Percentiles rank a stretch among this genome's conserved stretches.
Conservation (phyloP, 2,888 invertebrate species). For the Ophioninae sp. region DNA sequence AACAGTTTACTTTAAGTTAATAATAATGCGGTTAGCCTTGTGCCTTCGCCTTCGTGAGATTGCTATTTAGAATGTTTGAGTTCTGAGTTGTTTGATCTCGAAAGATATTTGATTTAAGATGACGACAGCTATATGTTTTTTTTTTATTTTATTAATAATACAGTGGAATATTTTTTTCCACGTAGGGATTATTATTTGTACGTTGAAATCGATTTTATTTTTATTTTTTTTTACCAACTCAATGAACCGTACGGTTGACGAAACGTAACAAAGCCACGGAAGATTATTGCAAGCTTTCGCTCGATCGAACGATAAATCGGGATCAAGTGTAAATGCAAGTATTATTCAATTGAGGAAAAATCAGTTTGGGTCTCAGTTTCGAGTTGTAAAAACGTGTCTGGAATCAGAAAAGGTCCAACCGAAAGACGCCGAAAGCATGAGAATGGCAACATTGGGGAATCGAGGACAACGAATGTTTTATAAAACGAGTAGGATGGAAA, state of each 20-base stretch:
- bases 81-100: constrained; percentile 18
- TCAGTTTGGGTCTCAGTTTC: constrained; percentile 27
- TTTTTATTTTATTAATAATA: neutral
- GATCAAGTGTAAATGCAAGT: neutral
- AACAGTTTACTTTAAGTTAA: constrained; percentile 49
- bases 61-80: constrained; percentile 56
- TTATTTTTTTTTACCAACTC: too few species aligned
- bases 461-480: constrained; percentile 16
- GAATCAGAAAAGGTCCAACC: constrained; percentile 35
- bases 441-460: neutral
- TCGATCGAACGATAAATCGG: constrained; percentile 30
- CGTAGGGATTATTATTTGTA: too few species aligned
- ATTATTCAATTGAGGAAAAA: constrained; percentile 27
- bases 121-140: neutral
- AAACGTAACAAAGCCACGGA: neutral
- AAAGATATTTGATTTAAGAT: constrained; percentile 30
- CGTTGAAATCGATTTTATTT: too few species aligned
- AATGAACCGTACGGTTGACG: too few species aligned
- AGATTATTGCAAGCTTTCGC: neutral
- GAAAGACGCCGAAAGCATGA: constrained; percentile 9
- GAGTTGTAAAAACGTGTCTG: constrained; percentile 34
- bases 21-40: constrained; percentile 60
- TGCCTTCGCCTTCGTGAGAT: constrained; percentile 48
- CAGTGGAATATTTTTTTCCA: neutral
- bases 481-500: neutral